Evolutionary conservation across 2,797 vertebrate species (phyloP).

Genomic region (Clarias platycephalus): DNA sequence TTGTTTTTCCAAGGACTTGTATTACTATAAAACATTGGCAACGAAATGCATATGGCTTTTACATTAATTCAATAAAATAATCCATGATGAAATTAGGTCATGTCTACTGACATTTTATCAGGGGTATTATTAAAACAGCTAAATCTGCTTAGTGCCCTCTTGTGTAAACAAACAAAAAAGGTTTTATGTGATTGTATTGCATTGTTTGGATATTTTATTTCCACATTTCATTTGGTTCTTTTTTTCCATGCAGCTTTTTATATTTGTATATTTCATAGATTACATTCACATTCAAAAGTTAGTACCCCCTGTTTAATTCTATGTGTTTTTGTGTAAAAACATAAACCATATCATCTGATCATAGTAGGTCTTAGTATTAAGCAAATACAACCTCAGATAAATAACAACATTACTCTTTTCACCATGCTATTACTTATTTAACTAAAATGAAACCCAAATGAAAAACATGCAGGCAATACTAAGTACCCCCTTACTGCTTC

Average conservation of each 20-base stretch:
- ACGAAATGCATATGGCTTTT: slow-evolving; percentile 73
- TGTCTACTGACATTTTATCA: slow-evolving; percentile 80
- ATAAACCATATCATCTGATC: too few species aligned
- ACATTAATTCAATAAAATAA: slow-evolving; percentile 80
- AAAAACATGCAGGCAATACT: too few species aligned
- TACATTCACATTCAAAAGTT: neutral
- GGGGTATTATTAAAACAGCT: slow-evolving; percentile 73
- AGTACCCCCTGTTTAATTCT: too few species aligned
- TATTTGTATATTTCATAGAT: neutral
- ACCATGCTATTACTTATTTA: too few species aligned
- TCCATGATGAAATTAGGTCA: slow-evolving; percentile 78
- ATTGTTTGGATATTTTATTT: slow-evolving; percentile 34
- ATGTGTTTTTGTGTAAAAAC: too few species aligned
- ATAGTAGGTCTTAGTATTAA: too few species aligned
- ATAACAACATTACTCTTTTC: too few species aligned
- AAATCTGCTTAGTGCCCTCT: slow-evolving; percentile 69
- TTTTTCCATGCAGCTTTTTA: neutral
- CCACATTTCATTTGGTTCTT: neutral
- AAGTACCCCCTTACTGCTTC: too few species aligned
- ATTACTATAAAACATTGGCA: slow-evolving; percentile 79
- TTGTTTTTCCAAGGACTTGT: slow-evolving; percentile 74
- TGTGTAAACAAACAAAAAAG: slow-evolving; percentile 55
- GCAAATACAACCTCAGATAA: too few species aligned
- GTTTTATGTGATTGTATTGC: slow-evolving; percentile 39
- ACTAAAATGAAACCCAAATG: too few species aligned